Conservation (phyloP, 2,113 vertebrate species). For the Alouatta palliata region DNA sequence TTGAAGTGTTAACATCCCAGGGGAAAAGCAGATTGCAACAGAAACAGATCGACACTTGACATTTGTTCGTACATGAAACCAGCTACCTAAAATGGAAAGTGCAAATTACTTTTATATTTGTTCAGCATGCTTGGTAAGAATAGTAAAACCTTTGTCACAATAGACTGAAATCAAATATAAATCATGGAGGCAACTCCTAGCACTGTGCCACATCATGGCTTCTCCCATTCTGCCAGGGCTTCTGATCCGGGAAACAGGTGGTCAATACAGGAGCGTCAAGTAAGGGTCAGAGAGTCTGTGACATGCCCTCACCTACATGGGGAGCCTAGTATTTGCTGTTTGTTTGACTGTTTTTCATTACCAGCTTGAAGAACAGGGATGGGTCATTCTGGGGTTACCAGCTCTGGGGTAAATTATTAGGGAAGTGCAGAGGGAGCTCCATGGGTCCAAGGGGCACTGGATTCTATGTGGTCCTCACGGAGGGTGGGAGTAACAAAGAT, state of each 20-base stretch:
- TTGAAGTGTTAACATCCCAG: not conserved
- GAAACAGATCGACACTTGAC: not conserved
- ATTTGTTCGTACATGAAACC: not conserved
- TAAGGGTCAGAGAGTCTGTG: not conserved
- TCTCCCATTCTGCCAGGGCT: not conserved
- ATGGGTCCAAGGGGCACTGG: not conserved
- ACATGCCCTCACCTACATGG: constrained; percentile 63
- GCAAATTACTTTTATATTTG: not conserved
- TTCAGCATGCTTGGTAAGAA: not conserved
- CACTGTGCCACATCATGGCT: not conserved
- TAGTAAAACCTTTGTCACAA: not conserved
- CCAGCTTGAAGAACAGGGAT: not conserved
- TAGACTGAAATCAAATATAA: not conserved
- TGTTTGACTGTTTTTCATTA: not conserved
- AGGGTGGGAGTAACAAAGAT: not conserved
- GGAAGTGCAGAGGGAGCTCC: not conserved
- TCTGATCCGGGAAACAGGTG: not conserved
- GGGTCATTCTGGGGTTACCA: not conserved
- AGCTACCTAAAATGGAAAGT: not conserved
- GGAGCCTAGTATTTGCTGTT: not conserved
- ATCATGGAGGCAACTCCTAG: not conserved
- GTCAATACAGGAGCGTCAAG: not conserved
- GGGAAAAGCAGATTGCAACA: not conserved
- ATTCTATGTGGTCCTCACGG: not conserved
- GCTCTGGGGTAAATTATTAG: not conserved